A percentile compares a stretch with the other conserved stretches of the same genome.
These are phyloP conservation scores for Drosophila pseudoobscura DNA, from an alignment of 1,140 invertebrate species.

Conservation along the genomic window DNA sequence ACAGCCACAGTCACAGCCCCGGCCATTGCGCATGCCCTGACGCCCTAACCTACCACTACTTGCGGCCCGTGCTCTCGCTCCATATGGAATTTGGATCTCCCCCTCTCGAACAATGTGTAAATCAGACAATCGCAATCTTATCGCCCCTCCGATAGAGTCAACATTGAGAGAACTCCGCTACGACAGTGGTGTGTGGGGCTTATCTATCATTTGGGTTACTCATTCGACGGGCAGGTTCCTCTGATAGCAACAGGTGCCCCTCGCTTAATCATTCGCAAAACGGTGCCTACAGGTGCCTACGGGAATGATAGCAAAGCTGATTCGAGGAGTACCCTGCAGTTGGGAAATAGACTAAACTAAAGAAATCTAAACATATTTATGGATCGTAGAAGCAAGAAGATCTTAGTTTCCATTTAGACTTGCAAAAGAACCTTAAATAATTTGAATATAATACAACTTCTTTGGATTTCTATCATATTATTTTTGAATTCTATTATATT, in stretches of 20 bases:
- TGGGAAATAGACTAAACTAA: no score
- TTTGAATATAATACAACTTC: no score
- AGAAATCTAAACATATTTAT: no score
- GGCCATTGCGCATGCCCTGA: slow-evolving; percentile 46
- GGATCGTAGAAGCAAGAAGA: no score
- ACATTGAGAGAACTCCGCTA: slow-evolving; percentile 44
- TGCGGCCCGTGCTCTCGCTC: neutral
- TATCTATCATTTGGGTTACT: slow-evolving; percentile 65
- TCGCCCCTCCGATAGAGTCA: slow-evolving; percentile 47
- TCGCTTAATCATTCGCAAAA: slow-evolving; percentile 65
- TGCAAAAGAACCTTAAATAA: neutral
- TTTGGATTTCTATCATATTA: no score
- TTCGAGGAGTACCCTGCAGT: neutral
- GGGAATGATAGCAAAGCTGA: neutral
- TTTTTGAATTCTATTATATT: no score
- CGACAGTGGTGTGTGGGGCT: slow-evolving; percentile 34
- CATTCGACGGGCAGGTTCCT: slow-evolving; percentile 33
- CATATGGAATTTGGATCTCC: slow-evolving; percentile 15
- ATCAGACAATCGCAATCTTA: slow-evolving; percentile 60
- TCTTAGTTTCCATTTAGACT: no score
- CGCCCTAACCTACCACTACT: slow-evolving; percentile 69
- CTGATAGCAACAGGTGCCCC: slow-evolving; percentile 71
- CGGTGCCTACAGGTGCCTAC: slow-evolving; percentile 17
- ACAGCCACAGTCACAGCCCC: neutral
- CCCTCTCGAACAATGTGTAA: slow-evolving; percentile 23